These are phyloP conservation scores for Bubalus kerabau DNA, from an alignment of 2,113 vertebrate genomes.

Conservation along the genomic window DNA sequence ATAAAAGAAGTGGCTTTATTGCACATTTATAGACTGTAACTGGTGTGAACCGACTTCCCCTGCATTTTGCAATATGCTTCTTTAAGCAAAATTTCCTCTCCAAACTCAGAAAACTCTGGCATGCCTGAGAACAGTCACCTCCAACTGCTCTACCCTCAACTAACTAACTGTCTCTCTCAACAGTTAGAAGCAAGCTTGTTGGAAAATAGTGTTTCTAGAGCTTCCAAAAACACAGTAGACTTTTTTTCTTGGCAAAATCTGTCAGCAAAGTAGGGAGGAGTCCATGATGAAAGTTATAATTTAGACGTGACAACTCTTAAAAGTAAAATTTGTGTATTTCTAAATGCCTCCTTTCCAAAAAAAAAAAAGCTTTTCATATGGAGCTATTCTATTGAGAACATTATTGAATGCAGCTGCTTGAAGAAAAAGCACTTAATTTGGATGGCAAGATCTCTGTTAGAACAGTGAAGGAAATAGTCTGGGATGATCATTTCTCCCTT, in stretches of 20 bases:
- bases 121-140: neutral
- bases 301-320: neutral
- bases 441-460: neutral
- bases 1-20: neutral
- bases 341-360: neutral
- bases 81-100: constrained; percentile 35
- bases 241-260: neutral
- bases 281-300: neutral
- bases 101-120: neutral
- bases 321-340: neutral
- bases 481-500: neutral
- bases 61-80: neutral
- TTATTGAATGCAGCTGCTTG: neutral
- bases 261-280: neutral
- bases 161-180: neutral
- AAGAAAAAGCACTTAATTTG: neutral
- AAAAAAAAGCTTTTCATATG: neutral
- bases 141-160: neutral
- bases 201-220: neutral
- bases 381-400: neutral
- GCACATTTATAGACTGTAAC: neutral
- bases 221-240: neutral
- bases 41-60: neutral
- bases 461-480: neutral
- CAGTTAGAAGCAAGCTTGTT: neutral